Base-by-base conservation (phyloP, 2,113 vertebrate species). In the Scalopus aquaticus region DNA sequence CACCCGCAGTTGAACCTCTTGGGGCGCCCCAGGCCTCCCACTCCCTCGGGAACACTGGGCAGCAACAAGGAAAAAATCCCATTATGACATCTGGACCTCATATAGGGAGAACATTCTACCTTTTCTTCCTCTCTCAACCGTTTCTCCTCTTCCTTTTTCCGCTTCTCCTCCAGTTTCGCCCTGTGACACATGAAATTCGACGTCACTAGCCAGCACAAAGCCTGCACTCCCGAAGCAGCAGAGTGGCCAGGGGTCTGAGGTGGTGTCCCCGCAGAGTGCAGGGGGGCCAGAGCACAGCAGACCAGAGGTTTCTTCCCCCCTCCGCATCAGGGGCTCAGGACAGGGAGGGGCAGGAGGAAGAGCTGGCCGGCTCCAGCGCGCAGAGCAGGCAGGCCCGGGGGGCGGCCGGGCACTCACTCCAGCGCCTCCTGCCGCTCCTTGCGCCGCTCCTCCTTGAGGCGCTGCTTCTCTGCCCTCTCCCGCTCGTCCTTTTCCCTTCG, bases 141-240 rank as follows among this genome's bases (percentile, higher is more conserved):
- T 97, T 99, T 99, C 96, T 99, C 99, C 88, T 99, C 99, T 72
- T 99, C 99, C 94, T 99, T 99, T 97, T 99, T 99, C 11, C 99
- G 98, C 96, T 99, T 99, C 92, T 99, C 99, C 98, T 99, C 99
- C 1, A 99, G 98, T 94, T 99, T 99, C 1, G 99, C 99, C 97
- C 99, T 99, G 54, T 22, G 54, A 56, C 54, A 92, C 70, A 32
- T 7, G 28, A 51, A n/a, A 70, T 56, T 54, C 2, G 24, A n/a
- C 35, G n/a, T 51, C 30, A 60, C 44, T 60, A 16, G n/a, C 79
- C 65, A n/a, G 83, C 30, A 30, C 9, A 39, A 56, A 86, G 67
- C 37, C 65, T 24, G 83, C 37, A 65, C 32, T 32, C 64, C 65
- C 1, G 9, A 16, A 30, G 5, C 64, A 13, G n/a, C 30, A 7